These are phyloP conservation scores for Neoseiulus cucumeris DNA, from an alignment of 1,140 invertebrate genomes.

Conservation along the genomic window DNA sequence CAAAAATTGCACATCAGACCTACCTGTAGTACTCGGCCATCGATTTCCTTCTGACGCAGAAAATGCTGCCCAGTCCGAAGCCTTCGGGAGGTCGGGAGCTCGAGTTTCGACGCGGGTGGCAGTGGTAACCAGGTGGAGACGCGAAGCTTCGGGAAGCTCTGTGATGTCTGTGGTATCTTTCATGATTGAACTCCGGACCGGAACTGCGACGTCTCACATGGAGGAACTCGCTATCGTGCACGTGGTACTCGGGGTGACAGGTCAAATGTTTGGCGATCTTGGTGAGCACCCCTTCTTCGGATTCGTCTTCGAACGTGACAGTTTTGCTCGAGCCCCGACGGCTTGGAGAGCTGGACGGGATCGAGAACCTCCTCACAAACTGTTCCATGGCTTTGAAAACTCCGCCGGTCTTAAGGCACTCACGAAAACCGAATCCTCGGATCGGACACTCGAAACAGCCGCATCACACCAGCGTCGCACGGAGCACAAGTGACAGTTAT, in stretches of 20 bases:
- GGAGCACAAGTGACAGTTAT: conserved; percentile 2
- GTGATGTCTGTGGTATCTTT: background rate
- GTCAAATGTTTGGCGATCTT: background rate
- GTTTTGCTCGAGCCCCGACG: background rate
- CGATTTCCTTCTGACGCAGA: conserved; percentile 3
- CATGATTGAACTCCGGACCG: background rate
- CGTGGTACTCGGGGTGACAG: conserved; percentile 4
- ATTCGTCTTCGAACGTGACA: background rate
- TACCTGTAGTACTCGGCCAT: conserved; percentile 10
- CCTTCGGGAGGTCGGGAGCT: background rate
- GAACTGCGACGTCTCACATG: background rate
- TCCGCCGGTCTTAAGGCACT: background rate
- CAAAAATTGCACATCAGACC: no score
- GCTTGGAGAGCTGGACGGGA: background rate
- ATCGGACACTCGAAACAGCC: background rate
- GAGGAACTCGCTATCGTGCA: background rate
- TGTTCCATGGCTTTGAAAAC: background rate
- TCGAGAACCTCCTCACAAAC: background rate
- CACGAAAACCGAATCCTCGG: background rate
- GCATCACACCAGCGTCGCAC: conserved; percentile 7
- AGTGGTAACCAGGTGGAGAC: background rate
- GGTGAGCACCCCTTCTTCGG: background rate
- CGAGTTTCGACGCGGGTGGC: background rate
- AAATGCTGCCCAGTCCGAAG: background rate
- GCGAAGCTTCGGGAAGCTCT: background rate